Evolutionary conservation across 2,797 vertebrate genomes (phyloP).

Genomic region (Geotria australis): DNA sequence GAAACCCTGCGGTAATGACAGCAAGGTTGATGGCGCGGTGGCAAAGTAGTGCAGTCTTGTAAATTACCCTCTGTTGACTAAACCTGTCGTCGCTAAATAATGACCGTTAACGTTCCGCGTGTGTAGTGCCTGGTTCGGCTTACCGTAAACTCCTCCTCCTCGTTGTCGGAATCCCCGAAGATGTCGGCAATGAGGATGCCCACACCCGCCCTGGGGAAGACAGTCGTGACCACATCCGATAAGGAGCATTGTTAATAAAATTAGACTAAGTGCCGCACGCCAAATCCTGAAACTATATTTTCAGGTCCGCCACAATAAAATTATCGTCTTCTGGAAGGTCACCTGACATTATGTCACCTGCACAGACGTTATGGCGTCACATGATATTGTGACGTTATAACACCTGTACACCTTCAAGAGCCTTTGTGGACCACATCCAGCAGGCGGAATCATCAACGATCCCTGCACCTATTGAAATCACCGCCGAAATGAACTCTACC

Average conservation of each 20-base stretch:
- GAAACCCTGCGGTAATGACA: slow-evolving; percentile 31
- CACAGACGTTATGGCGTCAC: too few species aligned
- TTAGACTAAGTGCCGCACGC: background rate
- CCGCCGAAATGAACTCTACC: background rate
- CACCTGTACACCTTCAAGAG: too few species aligned
- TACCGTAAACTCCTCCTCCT: slow-evolving; percentile 88
- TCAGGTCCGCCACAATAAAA: background rate
- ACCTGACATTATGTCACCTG: too few species aligned
- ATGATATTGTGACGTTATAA: too few species aligned
- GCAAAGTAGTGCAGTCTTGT: too few species aligned
- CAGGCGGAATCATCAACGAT: background rate
- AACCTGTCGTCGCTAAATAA: too few species aligned
- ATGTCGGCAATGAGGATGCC: slow-evolving; percentile 93
- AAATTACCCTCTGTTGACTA: too few species aligned
- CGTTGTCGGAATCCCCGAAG: slow-evolving; percentile 91
- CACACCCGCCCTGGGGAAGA: slow-evolving; percentile 1
- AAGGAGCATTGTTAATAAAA: background rate
- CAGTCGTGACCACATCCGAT: background rate
- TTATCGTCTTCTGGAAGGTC: background rate
- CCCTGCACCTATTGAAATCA: background rate
- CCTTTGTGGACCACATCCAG: too few species aligned
- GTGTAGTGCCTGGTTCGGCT: slow-evolving; percentile 5
- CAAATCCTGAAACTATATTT: background rate
- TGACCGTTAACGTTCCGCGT: too few species aligned
- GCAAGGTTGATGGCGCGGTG: too few species aligned